Base-by-base conservation (phyloP, 2,888 invertebrate species). In the Monopis laevigella region DNA sequence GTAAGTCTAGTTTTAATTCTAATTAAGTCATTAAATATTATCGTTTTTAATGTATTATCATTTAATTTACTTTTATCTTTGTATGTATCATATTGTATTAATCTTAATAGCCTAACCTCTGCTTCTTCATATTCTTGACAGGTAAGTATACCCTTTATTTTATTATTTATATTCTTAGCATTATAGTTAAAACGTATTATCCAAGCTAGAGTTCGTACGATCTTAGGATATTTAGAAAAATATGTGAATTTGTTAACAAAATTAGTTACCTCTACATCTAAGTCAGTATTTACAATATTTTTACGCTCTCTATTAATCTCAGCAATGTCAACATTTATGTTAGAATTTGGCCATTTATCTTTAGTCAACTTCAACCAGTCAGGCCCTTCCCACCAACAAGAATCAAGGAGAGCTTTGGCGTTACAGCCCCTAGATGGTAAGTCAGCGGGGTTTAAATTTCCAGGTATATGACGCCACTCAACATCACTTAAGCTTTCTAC, bases 311-410 rank as follows among this genome's bases (percentile, higher is more conserved):
- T 19, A 2, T 40, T 21, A 11, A 40, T 19, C 14, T 40, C 18
- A 18, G 7, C 5, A 2, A 24, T n/a, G 12, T 29, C 19, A 11
- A 29, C 30, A 12, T 7, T 28, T n/a, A 29, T 5, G 3, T 29
- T 12, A 11, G 19, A 17, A 10, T 4, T 29, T 3, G 40, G 40
- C 40, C 40, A 39, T 26, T 27, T 13, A 13, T 16, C 17, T 16
- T 3, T 2, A 3, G 3, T 2, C 1, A 2, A 2, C 13, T 26
- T 14, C 12, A 40, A 24, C 43, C 43, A 43, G 2, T 10, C n/a
- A 4, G 43, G 43, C 8, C 43, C 43, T 19, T 40, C 35, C 42
- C 42, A 42, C 42, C 42, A 42, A 2, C 30, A 21, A 29, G n/a
- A 13, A 2, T 27, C 30, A 7, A 29, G n/a, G 8, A 38, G 29